Evolutionary conservation across 1,140 invertebrate genomes (phyloP), one percentile per base, ranked within the genome.

Genomic region (Hyposmocoma kahamanoa): DNA sequence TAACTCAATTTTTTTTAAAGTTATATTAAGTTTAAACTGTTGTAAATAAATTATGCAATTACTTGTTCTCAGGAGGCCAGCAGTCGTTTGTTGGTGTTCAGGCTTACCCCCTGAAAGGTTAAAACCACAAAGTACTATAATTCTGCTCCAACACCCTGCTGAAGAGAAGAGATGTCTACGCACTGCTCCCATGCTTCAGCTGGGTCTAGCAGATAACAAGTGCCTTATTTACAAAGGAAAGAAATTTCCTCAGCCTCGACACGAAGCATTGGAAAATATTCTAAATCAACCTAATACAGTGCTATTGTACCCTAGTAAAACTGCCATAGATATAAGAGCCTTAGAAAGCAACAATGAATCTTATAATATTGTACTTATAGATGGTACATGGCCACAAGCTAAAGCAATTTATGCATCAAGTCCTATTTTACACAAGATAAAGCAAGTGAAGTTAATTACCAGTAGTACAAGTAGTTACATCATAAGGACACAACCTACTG

Each of bases 311-410:
- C 96, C 96, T 22, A 95, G 94, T 44, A 87, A 90, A 62, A 84
- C 89, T 61, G 92, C 96, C 6, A 84, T 93, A 15, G 88, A 92
- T 65, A 87, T 93, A 48, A 73, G 66, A 51, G 72, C 88, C 28
- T 56, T 87, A n/a, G 72, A 78, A 44, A 67, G 63, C 47, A 67
- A 73, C 54, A 68, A 60, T 63, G 58, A 53, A 54, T 79, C 73
- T 64, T 96, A 95, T 65, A 97, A 95, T 81, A 85, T 98, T 28
- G 87, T 98, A 32, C 80, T 98, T 42, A 90, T 98, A 56, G 96
- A 98, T 90, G 96, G 96, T 21, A 98, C 96, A 22, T 98, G 96
- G 96, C 92, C 94, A 13, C 96, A 98, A 88, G 95, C 96, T 9
- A 96, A 96, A 86, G 92, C 92, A 11, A 95, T 95, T 48, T 95